A percentile compares a stretch with the other conserved stretches of the same genome.
Conservation (phyloP, 2,888 invertebrate species). For the Cepaea hortensis region DNA sequence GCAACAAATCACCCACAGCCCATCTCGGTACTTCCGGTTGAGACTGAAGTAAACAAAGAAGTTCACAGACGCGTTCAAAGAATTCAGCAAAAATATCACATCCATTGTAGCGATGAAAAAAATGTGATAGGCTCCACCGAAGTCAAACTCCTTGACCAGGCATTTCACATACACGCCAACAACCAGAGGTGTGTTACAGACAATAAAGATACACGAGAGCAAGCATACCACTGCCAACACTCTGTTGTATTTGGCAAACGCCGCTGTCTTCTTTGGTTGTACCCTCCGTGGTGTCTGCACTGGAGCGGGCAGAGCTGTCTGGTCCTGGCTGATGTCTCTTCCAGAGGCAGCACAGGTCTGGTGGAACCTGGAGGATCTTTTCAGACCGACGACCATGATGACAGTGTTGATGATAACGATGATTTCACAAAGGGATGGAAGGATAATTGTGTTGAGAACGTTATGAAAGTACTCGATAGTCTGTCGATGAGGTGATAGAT, state of each 20-base stretch:
- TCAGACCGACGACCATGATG: not conserved
- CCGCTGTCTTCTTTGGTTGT: no score
- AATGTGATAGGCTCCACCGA: not conserved
- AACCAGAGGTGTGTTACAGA: not conserved
- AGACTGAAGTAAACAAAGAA: constrained; percentile 15
- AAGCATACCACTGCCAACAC: not conserved
- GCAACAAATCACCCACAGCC: not conserved
- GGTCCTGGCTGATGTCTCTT: no score
- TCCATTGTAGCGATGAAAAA: not conserved
- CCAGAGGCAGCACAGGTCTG: not conserved
- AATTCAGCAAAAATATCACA: not conserved
- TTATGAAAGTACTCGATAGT: no score
- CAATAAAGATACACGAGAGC: not conserved
- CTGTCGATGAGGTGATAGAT: no score
- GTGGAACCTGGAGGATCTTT: not conserved
- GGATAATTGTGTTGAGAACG: no score
- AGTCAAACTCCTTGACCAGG: not conserved
- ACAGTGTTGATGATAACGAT: not conserved
- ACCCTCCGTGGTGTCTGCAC: not conserved
- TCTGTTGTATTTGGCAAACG: not conserved
- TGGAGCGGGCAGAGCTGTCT: no score
- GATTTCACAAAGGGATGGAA: no score
- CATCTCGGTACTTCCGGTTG: not conserved
- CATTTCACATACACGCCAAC: not conserved
- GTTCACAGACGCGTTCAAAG: constrained; percentile 2